Base-by-base conservation (phyloP, 2,888 invertebrate species). In the Amphiduros pacificus region DNA sequence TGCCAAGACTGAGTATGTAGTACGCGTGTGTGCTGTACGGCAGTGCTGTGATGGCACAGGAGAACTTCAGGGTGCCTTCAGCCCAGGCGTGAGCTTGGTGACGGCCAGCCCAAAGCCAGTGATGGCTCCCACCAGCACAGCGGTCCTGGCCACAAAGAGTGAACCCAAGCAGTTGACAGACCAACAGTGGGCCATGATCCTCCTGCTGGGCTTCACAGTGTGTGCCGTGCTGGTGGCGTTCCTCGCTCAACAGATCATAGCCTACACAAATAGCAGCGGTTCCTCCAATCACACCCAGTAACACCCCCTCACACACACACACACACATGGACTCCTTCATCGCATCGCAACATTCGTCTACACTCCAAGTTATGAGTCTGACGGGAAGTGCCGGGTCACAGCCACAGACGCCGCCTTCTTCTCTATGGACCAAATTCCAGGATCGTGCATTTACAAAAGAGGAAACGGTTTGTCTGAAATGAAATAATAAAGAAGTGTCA, bases 1-100 rank as follows among this genome's bases (percentile, higher is more conserved):
- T 73, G 86, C 89, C 56, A 90, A 90, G 74, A 87, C 87, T 60
- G 90, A 91, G 78, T 93, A 93, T 67, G 84, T 84, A 85, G 88
- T 90, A 74, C 88, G 93, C 60, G 91, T 93, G 67, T 89, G 90
- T 83, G 89, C 90, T 29, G 87, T 92, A 74, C 87, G 93, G 53
- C 81, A 87, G 60, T 85, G 86, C 72, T 84, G 84, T 56, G 86
- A 87, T 44, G 84, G 84, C 28, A 66, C 70, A 2, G 80, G 69
- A 24, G 87, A 87, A 73, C 85, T 91, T 71, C 82, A 87, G 63
- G 90, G 92, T 64, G 88, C 90, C 66, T 90, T 87, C 84, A 91
- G 92, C 62, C 86, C 87, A 56, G 82, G 87, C 55, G 83, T 88
- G 72, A 87, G 87, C 60, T 87, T 90, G 77, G 83, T 86, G 57